phyloP scores from a whole-genome alignment of 2,888 invertebrate species.

The Blastobasis lacticolella region DNA sequence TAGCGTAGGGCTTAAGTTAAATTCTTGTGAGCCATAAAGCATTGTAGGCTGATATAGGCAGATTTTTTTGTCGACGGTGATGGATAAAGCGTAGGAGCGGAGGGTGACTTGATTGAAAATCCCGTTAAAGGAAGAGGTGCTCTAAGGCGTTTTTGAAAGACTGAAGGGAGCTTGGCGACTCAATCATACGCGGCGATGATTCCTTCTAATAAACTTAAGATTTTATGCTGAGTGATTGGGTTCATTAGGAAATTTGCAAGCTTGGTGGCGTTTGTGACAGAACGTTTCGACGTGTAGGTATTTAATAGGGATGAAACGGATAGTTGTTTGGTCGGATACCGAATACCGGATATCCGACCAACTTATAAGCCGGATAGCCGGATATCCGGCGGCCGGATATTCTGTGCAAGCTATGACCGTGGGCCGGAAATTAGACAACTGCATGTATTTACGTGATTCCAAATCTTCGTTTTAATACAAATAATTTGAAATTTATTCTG shows the following conservation, averaged over 20 bases:
- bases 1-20: constrained; percentile 8
- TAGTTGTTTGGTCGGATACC: too few species aligned
- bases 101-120: constrained; percentile 51
- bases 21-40: constrained; percentile 6
- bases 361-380: too few species aligned
- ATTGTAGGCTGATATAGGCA: constrained; percentile 43
- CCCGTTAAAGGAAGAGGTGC: constrained; percentile 36
- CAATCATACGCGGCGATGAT: constrained; percentile 3
- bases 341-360: too few species aligned
- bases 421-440: too few species aligned
- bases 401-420: too few species aligned
- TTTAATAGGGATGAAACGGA: too few species aligned
- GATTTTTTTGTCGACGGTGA: constrained; percentile 53
- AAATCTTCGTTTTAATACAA: too few species aligned
- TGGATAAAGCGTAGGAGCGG: constrained; percentile 43
- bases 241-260: too few species aligned
- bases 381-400: too few species aligned
- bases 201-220: neutral
- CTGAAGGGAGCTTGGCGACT: constrained; percentile 9
- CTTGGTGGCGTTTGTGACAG: too few species aligned
- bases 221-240: neutral
- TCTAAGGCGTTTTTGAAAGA: constrained; percentile 26
- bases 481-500: too few species aligned
- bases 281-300: neutral
- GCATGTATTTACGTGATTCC: too few species aligned